These are phyloP conservation scores for Rhinoderma darwinii DNA, from an alignment of 2,113 vertebrate species.

Conservation along the genomic window DNA sequence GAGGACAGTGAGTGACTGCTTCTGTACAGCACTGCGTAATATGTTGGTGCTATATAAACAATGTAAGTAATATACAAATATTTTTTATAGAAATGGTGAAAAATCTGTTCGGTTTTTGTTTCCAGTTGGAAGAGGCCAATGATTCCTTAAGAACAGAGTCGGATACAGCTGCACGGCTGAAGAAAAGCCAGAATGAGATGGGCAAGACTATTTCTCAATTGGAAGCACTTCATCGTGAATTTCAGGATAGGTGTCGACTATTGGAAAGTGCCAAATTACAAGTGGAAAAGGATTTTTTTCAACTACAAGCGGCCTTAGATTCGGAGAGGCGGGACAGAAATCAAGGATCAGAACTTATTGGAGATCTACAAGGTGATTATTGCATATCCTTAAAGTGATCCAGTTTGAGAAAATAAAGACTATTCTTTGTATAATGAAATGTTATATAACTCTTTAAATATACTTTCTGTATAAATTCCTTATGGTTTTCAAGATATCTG, in stretches of 20 bases:
- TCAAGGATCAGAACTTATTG: slow-evolving; percentile 95
- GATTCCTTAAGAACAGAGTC: slow-evolving; percentile 93
- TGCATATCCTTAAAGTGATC: neutral
- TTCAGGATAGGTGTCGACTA: slow-evolving; percentile 88
- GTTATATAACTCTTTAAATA: too few species aligned
- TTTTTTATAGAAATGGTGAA: neutral
- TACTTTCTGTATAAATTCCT: too few species aligned
- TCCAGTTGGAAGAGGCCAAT: slow-evolving; percentile 93
- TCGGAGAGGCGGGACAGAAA: slow-evolving; percentile 90
- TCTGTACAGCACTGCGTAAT: too few species aligned
- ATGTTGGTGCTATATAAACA: too few species aligned
- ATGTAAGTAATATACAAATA: too few species aligned
- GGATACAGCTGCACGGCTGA: slow-evolving; percentile 89
- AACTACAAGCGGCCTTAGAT: slow-evolving; percentile 90
- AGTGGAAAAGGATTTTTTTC: slow-evolving; percentile 90
- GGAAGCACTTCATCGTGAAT: slow-evolving; percentile 89
- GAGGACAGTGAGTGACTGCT: too few species aligned
- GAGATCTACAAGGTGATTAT: slow-evolving; percentile 89
- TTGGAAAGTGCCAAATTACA: slow-evolving; percentile 82
- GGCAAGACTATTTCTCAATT: slow-evolving; percentile 88
- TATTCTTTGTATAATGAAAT: too few species aligned
- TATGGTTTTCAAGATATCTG: too few species aligned
- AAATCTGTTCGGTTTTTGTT: slow-evolving; percentile 56
- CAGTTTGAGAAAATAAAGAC: too few species aligned
- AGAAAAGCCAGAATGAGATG: slow-evolving; percentile 94